These are phyloP conservation scores for Dermochelys coriacea DNA, from an alignment of 2,797 vertebrate genomes.

Conservation along the genomic window DNA sequence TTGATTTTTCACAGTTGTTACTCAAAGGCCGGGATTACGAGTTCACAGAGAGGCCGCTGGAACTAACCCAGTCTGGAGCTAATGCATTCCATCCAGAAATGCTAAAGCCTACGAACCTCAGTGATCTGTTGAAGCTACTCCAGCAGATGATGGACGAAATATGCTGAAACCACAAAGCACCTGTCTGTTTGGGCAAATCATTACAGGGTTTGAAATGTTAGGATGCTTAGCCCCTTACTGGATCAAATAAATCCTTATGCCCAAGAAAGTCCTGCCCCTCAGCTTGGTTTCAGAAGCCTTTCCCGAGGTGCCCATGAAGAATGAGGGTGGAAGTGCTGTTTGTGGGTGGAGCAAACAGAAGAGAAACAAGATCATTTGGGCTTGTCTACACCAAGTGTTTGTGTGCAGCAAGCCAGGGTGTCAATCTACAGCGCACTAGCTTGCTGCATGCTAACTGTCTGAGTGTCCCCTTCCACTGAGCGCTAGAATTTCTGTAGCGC, in stretches of 20 bases:
- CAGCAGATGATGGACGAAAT: constrained; percentile 45
- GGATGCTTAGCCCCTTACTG: fast-evolving
- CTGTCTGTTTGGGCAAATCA: not conserved
- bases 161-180: not conserved
- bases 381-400: not conserved
- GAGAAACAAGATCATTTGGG: not conserved
- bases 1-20: constrained; percentile 62
- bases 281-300: not conserved
- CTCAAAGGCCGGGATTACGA: constrained; percentile 51
- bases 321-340: not conserved
- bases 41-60: constrained; percentile 70
- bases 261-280: not conserved
- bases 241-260: not conserved
- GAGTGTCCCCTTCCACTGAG: no score
- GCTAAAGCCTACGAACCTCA: not conserved
- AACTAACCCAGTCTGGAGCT: constrained; percentile 37
- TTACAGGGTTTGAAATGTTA: not conserved
- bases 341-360: no score
- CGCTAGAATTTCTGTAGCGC: no score
- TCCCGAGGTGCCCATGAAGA: not conserved
- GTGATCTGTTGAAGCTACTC: constrained; percentile 34
- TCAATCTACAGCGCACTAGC: not conserved
- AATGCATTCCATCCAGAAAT: constrained; percentile 53
- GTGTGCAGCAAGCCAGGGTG: not conserved
- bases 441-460: no score